Evolutionary conservation across 2,888 invertebrate species (phyloP).

Genomic region (Drosophila bunnanda): DNA sequence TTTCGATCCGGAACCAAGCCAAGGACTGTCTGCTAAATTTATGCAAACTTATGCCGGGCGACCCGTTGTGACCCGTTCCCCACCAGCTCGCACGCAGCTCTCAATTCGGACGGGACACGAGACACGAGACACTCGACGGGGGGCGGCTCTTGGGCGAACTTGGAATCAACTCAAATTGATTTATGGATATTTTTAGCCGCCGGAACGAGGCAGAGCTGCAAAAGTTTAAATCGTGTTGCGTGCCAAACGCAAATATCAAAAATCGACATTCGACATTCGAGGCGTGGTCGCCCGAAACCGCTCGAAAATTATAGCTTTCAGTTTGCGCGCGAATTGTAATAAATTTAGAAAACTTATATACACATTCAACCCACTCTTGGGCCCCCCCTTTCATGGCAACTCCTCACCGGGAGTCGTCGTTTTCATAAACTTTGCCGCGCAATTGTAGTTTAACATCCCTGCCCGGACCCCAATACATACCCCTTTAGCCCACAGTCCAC

Average conservation of each 20-base stretch:
- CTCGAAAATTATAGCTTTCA: conserved; percentile 79
- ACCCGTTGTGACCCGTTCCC: conserved; percentile 47
- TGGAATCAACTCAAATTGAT: conserved; percentile 73
- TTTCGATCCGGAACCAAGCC: conserved; percentile 33
- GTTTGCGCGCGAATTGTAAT: conserved; percentile 78
- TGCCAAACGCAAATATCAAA: conserved; percentile 79
- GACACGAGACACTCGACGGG: conserved; percentile 65
- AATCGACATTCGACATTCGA: conserved; percentile 74
- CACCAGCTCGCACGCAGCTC: conserved; percentile 38
- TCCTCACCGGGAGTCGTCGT: conserved; percentile 38
- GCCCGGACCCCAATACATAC: too few species aligned
- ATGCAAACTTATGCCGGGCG: conserved; percentile 67
- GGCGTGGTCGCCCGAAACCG: conserved; percentile 77
- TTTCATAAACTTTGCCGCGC: conserved; percentile 70
- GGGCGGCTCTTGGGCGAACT: conserved; percentile 33
- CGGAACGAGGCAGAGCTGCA: conserved; percentile 23
- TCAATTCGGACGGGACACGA: conserved; percentile 70
- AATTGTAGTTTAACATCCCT: conserved; percentile 62
- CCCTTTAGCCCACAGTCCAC: too few species aligned
- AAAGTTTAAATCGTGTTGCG: conserved; percentile 77
- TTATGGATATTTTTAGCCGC: conserved; percentile 75
- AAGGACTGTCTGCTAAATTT: conserved; percentile 64
- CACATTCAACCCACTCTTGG: conserved; percentile 42
- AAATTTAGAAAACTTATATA: conserved; percentile 78
- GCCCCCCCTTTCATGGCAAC: too few species aligned